Evolutionary conservation across 2,113 vertebrate species (phyloP).

Genomic region (Zonotrichia leucophrys): DNA sequence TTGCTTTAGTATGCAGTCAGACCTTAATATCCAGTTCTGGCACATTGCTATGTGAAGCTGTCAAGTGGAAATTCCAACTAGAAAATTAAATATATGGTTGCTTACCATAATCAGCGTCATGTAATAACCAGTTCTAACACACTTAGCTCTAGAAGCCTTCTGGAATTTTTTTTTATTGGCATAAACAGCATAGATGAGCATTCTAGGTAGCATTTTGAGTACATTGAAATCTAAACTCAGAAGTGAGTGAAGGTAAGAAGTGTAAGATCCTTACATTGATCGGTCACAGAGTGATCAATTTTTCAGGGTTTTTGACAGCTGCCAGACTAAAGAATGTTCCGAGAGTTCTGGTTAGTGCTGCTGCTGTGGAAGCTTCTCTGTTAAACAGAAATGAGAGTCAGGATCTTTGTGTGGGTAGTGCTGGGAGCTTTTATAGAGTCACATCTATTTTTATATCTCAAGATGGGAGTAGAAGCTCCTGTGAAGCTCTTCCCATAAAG

Average conservation of each 20-base stretch:
- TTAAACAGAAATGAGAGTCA: background rate
- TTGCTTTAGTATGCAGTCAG: slow-evolving; percentile 10
- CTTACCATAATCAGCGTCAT: slow-evolving; percentile 1
- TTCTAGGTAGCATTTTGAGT: background rate
- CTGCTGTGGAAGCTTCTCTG: background rate
- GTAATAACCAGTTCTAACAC: slow-evolving; percentile 2
- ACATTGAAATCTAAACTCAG: background rate
- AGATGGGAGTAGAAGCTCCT: background rate
- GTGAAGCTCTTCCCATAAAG: background rate
- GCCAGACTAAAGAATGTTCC: background rate
- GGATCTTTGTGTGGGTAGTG: background rate
- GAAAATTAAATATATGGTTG: slow-evolving; percentile 31
- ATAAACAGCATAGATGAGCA: background rate
- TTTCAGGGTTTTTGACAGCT: background rate
- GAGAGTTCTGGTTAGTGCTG: background rate
- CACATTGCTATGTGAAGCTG: slow-evolving; percentile 2
- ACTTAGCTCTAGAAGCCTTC: background rate
- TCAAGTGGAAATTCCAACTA: slow-evolving; percentile 24
- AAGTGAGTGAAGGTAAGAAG: background rate
- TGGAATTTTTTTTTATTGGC: background rate
- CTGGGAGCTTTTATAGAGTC: background rate
- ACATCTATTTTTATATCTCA: background rate
- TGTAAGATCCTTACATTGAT: background rate
- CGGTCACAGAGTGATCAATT: background rate
- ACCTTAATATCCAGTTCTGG: slow-evolving; percentile 16